Conservation (phyloP, 2,888 invertebrate species). For the Dioctria linearis region DNA sequence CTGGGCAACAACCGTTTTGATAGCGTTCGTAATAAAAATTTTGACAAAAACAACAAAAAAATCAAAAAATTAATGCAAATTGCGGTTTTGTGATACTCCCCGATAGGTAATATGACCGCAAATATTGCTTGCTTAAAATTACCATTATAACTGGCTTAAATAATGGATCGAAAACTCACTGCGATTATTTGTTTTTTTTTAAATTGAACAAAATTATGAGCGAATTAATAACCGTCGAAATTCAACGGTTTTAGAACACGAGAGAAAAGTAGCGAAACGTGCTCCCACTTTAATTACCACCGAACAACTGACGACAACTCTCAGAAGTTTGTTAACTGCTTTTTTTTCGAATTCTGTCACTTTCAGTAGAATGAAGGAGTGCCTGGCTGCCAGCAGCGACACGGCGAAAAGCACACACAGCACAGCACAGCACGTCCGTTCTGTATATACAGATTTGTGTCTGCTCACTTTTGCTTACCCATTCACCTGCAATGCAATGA, state of each 20-base stretch:
- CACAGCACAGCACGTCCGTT: background rate
- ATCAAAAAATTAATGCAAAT: background rate
- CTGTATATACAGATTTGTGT: background rate
- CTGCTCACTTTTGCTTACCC: background rate
- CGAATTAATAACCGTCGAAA: slow-evolving; percentile 31
- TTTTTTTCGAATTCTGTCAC: slow-evolving; percentile 18
- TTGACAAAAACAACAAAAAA: background rate
- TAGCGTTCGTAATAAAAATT: slow-evolving; percentile 4
- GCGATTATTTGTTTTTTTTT: slow-evolving; percentile 9
- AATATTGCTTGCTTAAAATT: background rate
- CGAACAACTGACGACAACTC: slow-evolving; percentile 47
- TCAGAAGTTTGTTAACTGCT: slow-evolving; percentile 21
- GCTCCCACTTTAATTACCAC: slow-evolving; percentile 34
- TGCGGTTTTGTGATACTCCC: slow-evolving; percentile 16
- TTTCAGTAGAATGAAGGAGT: slow-evolving; percentile 9
- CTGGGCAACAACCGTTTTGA: slow-evolving; percentile 8
- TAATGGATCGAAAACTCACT: background rate
- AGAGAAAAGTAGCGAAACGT: slow-evolving; percentile 13
- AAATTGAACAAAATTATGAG: background rate
- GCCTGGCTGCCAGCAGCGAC: background rate
- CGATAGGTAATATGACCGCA: background rate
- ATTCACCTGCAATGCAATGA: slow-evolving; percentile 18
- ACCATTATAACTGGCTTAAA: background rate
- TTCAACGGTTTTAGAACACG: slow-evolving; percentile 17
- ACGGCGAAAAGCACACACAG: background rate